Base-by-base conservation (phyloP, 2,113 vertebrate genomes). In the Coturnix japonica region DNA sequence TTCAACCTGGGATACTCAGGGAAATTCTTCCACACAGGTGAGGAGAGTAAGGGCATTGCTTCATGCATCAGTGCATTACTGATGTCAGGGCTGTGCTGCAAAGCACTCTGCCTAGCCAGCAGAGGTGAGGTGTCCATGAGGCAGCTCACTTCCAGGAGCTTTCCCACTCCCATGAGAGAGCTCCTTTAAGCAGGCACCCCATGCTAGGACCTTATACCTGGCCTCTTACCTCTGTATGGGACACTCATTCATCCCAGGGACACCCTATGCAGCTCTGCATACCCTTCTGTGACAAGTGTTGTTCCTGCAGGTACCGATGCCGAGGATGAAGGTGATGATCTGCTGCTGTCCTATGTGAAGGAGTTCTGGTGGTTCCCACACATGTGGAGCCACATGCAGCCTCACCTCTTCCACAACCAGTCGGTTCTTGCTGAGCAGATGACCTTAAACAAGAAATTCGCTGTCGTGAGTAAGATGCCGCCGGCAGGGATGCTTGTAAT, bases 311-410 rank as follows among this genome's bases (percentile, higher is more conserved):
- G 99, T 95, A 99, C 99, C 0, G 98, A 99, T 31, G 99, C 99
- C 1, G 99, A 99, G 96, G 99, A 99, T 1, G 98, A 98, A 39
- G 99, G 99, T 1, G 99, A 99, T 0, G 99, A 99, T 96, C 98
- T 99, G 91, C 97, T 99, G 95, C 98, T 99, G 69, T 99, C 98
- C 9, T 98, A 98, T 0, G 99, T 99, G 95, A 98, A 98, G 93
- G 98, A 99, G 97, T 99, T 99, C 97, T 99, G 99, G 99, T 99
- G 99, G 99, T 99, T 99, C 90, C 99, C 99, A 16, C 99, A 99
- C 97, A 99, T 99, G 99, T 99, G 99, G 99, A 99, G 99, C 97
- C 99, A 99, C 97, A 99, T 99, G 99, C 99, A 99, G 97, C 99
- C 99, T 25, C 99, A 99, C 94, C 98, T 99, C 51, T 99, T 99